Percentiles rank a stretch among this genome's conserved stretches.
These are phyloP conservation scores for Sphaerophoria taeniata DNA, from an alignment of 2,888 invertebrate genomes.

Conservation along the genomic window DNA sequence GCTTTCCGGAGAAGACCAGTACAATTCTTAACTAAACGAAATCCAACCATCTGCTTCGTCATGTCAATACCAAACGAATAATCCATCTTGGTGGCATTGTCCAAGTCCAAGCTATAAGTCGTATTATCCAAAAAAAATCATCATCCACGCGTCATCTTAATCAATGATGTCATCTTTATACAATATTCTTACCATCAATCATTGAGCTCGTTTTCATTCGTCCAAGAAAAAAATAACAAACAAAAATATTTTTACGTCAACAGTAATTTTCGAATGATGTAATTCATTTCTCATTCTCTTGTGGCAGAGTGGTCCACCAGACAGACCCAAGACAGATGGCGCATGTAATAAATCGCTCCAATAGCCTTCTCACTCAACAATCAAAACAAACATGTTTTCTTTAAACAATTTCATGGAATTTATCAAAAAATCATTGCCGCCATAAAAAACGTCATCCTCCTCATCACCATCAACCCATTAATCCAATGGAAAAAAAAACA, in stretches of 20 bases:
- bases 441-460: slow-evolving; percentile 49
- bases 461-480: too few species aligned
- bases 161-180: slow-evolving; percentile 26
- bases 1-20: too few species aligned
- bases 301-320: neutral
- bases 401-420: slow-evolving; percentile 31
- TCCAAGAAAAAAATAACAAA: slow-evolving; percentile 11
- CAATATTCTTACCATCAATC: slow-evolving; percentile 19
- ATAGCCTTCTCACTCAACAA: slow-evolving; percentile 38
- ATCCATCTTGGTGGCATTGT: too few species aligned
- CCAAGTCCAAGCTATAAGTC: too few species aligned
- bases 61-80: too few species aligned
- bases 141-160: slow-evolving; percentile 2
- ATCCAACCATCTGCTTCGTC: too few species aligned
- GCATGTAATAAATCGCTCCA: slow-evolving; percentile 31
- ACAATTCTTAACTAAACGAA: too few species aligned
- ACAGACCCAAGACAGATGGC: slow-evolving; percentile 4
- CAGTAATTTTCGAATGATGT: slow-evolving; percentile 27
- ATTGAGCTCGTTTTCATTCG: slow-evolving; percentile 15
- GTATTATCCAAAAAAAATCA: neutral
- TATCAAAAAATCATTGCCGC: slow-evolving; percentile 35
- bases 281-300: slow-evolving; percentile 4
- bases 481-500: neutral
- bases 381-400: slow-evolving; percentile 56
- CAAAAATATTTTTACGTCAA: slow-evolving; percentile 21